Evolutionary conservation across 2,888 invertebrate genomes (phyloP).

Genomic region (Hoplodrina blanda): DNA sequence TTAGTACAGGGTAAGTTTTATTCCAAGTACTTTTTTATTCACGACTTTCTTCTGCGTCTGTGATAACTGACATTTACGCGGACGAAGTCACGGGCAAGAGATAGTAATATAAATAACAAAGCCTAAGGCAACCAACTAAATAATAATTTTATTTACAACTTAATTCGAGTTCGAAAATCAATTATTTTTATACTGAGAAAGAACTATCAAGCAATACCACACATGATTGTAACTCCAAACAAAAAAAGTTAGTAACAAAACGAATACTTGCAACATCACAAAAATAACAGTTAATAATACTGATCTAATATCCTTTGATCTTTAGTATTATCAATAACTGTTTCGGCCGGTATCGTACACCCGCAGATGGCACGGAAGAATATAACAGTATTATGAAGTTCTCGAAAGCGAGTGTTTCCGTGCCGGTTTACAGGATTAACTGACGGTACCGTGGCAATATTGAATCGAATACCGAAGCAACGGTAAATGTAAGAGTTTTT

Average conservation of each 20-base stretch:
- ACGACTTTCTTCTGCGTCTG: too few relatives aligned
- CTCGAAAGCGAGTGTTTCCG: conserved; percentile 66
- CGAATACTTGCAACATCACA: conserved; percentile 42
- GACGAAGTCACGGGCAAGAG: too few relatives aligned
- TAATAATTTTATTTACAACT: background rate
- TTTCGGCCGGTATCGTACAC: conserved; percentile 44
- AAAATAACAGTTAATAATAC: conserved; percentile 59
- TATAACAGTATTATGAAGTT: conserved; percentile 73
- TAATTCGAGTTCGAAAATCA: background rate
- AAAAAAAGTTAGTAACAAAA: conserved; percentile 30
- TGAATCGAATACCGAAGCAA: conserved; percentile 56
- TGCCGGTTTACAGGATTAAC: conserved; percentile 71
- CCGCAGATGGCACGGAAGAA: conserved; percentile 53
- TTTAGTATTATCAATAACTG: conserved; percentile 58
- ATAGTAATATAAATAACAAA: background rate
- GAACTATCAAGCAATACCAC: conserved; percentile 28
- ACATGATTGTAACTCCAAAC: conserved; percentile 23
- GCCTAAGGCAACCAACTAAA: background rate
- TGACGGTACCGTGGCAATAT: conserved; percentile 63
- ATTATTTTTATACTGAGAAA: conserved; percentile 6
- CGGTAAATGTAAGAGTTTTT: conserved; percentile 51
- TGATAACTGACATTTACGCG: too few relatives aligned
- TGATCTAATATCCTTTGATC: conserved; percentile 62
- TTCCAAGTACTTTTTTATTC: too few relatives aligned
- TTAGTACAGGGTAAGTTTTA: too few relatives aligned